phyloP scores from a whole-genome alignment of 2,888 invertebrate species.

The Polietes domitor region DNA sequence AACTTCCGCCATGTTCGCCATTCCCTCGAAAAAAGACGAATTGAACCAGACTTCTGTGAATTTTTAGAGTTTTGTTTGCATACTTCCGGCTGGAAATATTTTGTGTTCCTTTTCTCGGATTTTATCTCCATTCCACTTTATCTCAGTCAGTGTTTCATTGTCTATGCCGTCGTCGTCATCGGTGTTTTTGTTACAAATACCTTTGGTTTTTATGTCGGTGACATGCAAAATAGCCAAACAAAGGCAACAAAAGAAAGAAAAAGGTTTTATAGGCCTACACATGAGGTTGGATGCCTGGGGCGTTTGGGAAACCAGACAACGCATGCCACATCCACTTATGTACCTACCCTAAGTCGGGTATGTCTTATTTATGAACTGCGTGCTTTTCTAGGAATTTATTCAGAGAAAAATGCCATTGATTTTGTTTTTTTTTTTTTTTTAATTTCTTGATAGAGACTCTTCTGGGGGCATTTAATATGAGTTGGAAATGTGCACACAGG shows the following conservation, averaged over 20 bases:
- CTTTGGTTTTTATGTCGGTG: background rate
- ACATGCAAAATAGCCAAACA: background rate
- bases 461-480: too few relatives aligned
- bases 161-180: background rate
- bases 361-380: constrained; percentile 1
- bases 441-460: background rate
- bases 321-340: too few relatives aligned
- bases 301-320: background rate
- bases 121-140: background rate
- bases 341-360: background rate
- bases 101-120: background rate
- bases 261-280: constrained; percentile 5
- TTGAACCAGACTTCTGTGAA: background rate
- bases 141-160: background rate
- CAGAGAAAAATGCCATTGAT: too few relatives aligned
- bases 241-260: background rate
- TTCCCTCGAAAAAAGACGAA: background rate
- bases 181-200: background rate
- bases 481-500: background rate
- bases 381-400: background rate
- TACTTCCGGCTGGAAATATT: constrained; percentile 10
- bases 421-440: background rate
- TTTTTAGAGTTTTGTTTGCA: background rate
- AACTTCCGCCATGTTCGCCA: background rate
- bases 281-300: background rate